Percentiles rank a stretch among this genome's conserved stretches.
Evolutionary conservation across 2,113 vertebrate species (phyloP).

Genomic region (Actenoides hombroni): DNA sequence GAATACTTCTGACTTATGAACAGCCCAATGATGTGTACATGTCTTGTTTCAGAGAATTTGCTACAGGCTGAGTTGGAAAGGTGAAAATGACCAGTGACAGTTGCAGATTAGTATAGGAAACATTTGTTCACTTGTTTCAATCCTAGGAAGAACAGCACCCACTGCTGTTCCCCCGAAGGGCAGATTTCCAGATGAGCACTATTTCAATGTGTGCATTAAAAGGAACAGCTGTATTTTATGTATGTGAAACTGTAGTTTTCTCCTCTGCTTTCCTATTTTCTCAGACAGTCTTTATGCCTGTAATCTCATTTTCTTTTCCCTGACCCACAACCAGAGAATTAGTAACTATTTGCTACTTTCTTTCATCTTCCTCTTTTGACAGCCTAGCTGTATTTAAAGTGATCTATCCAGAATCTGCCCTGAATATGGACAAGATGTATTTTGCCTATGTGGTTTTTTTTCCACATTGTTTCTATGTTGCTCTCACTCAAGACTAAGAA

Average conservation of each 20-base stretch:
- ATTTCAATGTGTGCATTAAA: background rate
- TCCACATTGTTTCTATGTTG: background rate
- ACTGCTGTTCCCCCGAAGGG: background rate
- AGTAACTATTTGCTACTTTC: background rate
- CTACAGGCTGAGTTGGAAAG: background rate
- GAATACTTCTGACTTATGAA: background rate
- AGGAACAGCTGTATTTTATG: background rate
- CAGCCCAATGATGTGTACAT: background rate
- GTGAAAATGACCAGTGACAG: background rate
- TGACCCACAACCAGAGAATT: background rate
- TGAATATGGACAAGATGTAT: background rate
- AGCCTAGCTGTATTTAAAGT: background rate
- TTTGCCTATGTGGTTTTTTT: background rate
- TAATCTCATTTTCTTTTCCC: background rate
- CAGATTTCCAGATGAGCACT: background rate
- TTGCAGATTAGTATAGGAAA: background rate
- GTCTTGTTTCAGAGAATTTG: background rate
- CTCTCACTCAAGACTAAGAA: background rate
- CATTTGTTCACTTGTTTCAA: background rate
- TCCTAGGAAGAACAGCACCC: background rate
- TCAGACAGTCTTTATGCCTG: background rate
- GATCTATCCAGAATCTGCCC: background rate
- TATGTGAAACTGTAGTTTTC: background rate
- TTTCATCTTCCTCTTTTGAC: constrained; percentile 7
- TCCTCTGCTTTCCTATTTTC: background rate